A percentile compares a stretch with the other conserved stretches of the same genome.
Evolutionary conservation across 2,797 vertebrate species (phyloP).

Genomic region (Aphelocoma californica): DNA sequence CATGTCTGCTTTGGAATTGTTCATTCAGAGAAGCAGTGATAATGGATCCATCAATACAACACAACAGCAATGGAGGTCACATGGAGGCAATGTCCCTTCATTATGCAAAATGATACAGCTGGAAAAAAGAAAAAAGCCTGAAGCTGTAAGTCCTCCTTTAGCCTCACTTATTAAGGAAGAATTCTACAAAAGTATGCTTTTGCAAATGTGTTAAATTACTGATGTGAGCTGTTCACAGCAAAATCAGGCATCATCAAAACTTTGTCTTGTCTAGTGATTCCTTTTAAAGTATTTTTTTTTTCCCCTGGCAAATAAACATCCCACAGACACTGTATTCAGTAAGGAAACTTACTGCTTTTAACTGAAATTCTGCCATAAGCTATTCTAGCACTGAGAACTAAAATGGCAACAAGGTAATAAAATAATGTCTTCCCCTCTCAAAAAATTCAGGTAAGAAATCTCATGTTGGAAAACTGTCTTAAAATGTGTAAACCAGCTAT

Average conservation of each 20-base stretch:
- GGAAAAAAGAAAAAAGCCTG: background rate
- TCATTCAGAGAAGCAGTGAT: conserved; percentile 11
- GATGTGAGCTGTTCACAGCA: background rate
- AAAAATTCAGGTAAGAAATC: background rate
- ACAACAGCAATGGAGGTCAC: background rate
- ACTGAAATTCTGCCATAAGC: background rate
- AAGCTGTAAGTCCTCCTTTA: background rate
- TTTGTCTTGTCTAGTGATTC: background rate
- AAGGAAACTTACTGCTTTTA: background rate
- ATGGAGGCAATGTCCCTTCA: background rate
- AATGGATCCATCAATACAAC: background rate
- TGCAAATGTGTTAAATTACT: background rate
- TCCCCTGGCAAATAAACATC: background rate
- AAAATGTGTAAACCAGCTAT: background rate
- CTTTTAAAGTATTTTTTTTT: background rate
- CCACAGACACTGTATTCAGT: background rate
- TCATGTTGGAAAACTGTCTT: background rate
- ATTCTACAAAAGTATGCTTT: background rate
- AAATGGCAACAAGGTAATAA: background rate
- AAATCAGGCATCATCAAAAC: background rate
- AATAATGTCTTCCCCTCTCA: background rate
- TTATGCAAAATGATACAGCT: background rate
- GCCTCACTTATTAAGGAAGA: background rate
- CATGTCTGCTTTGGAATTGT: background rate
- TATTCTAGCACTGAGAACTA: background rate